Conservation (phyloP, 2,888 invertebrate genomes). For the Sminthurides aquaticus region DNA sequence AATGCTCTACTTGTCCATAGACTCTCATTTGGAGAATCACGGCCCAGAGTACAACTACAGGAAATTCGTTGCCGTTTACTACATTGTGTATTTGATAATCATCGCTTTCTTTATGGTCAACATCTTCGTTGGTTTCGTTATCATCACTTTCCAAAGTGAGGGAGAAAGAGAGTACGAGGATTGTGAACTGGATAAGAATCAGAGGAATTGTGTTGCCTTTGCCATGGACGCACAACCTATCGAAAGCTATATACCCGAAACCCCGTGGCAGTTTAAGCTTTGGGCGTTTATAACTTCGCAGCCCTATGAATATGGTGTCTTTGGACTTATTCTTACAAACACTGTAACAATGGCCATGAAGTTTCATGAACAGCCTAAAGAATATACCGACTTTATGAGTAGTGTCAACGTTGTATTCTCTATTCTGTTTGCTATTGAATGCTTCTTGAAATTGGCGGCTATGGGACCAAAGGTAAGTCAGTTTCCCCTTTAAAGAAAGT, state of each 20-base stretch:
- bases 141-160: conserved; percentile 58
- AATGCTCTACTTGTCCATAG: conserved; percentile 55
- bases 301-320: conserved; percentile 57
- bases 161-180: conserved; percentile 59
- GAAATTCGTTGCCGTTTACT: conserved; percentile 47
- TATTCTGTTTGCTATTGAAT: conserved; percentile 56
- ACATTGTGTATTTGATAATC: conserved; percentile 57
- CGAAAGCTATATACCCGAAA: conserved; percentile 64
- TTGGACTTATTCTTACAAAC: conserved; percentile 56
- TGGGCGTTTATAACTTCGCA: conserved; percentile 59
- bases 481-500: too few species aligned
- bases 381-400: conserved; percentile 52
- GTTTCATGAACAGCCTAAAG: conserved; percentile 50
- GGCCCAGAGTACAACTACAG: conserved; percentile 55
- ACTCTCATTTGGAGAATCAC: conserved; percentile 53
- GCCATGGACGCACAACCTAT: conserved; percentile 56
- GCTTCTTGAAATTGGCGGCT: conserved; percentile 55
- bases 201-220: conserved; percentile 56
- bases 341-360: conserved; percentile 56
- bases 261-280: conserved; percentile 70
- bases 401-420: conserved; percentile 57
- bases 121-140: conserved; percentile 60
- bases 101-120: conserved; percentile 62
- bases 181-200: conserved; percentile 59
- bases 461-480: conserved; percentile 52